Base-by-base conservation (phyloP, 2,113 vertebrate species). In the Seriola quinqueradiata region DNA sequence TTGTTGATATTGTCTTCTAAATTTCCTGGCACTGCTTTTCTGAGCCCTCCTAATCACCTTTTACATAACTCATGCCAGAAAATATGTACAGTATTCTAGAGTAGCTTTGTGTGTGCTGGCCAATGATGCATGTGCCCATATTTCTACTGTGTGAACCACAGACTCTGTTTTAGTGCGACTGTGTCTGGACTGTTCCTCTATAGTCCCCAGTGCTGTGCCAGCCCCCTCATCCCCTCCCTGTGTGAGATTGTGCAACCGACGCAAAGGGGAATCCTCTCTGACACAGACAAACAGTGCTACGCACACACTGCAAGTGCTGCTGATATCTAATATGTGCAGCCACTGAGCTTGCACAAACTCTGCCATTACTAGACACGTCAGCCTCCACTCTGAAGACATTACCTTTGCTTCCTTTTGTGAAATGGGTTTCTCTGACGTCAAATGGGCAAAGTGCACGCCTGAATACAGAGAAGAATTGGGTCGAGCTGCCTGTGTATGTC, bases 201-300 rank as follows among this genome's bases (percentile, higher is more conserved):
- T 44, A 46, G 55, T 84, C 71, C 61, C 8, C 4, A 48, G 58
- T 64, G 42, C 64, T 75, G 36, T 86, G 72, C 59, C 77, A 70
- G 66, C 57, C 21, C 79, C 54, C 59, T 52, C 59, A 21, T 38
- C 69, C 79, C 78, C 54, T 71, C 84, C 75, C 69, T 75, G 48
- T 71, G 55, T 84, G 84, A 83, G 72, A 90, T 80, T 87, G 88
- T 87, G 83, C 74, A 91, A 81, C 77, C 52, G 71, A 89, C 82
- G 73, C 86, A 90, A 89, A 90, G 88, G 93, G 93, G 93, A 94
- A 94, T 94, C 93, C 94, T 94, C 93, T 90, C 86, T 90, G 88
- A 90, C 89, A 92, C 52, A 87, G 74, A 79, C 79, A 63, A 86
- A 83, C 84, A 83, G 78, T 79, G 79, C 34, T 65, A 36, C 52